Conservation (phyloP, 2,797 vertebrate species). For the Lophius americanus region DNA sequence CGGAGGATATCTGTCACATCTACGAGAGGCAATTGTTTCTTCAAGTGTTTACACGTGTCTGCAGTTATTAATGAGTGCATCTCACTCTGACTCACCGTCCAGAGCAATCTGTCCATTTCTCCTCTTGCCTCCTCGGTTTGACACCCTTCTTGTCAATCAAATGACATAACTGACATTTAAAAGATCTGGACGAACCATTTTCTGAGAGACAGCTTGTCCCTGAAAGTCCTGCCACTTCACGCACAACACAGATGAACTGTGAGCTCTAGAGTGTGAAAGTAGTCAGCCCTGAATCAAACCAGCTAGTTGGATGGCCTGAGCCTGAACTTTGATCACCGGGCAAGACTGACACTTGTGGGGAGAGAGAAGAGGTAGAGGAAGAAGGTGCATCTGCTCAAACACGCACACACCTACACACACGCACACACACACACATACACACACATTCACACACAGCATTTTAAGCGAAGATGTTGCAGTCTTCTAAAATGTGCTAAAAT, state of each 20-base stretch:
- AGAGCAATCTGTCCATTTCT: slow-evolving; percentile 38
- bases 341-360: background rate
- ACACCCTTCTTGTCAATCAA: slow-evolving; percentile 49
- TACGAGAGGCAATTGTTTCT: slow-evolving; percentile 28
- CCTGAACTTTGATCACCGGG: slow-evolving; percentile 23
- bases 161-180: slow-evolving; percentile 67
- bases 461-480: no score
- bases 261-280: slow-evolving; percentile 65
- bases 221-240: slow-evolving; percentile 72
- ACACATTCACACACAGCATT: slow-evolving; percentile 11
- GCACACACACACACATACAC: background rate
- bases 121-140: slow-evolving; percentile 13
- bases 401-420: background rate
- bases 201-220: slow-evolving; percentile 70
- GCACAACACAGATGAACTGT: slow-evolving; percentile 71
- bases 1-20: slow-evolving; percentile 15
- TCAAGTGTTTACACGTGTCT: slow-evolving; percentile 31
- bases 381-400: background rate
- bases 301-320: slow-evolving; percentile 56
- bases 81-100: slow-evolving; percentile 46
- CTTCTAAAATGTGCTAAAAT: no score
- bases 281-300: slow-evolving; percentile 73
- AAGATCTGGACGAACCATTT: slow-evolving; percentile 48
- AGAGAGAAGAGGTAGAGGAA: background rate
- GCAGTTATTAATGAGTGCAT: slow-evolving; percentile 52